phyloP scores from a whole-genome alignment of 1,140 invertebrate genomes.

The Heliconius hermathena region DNA sequence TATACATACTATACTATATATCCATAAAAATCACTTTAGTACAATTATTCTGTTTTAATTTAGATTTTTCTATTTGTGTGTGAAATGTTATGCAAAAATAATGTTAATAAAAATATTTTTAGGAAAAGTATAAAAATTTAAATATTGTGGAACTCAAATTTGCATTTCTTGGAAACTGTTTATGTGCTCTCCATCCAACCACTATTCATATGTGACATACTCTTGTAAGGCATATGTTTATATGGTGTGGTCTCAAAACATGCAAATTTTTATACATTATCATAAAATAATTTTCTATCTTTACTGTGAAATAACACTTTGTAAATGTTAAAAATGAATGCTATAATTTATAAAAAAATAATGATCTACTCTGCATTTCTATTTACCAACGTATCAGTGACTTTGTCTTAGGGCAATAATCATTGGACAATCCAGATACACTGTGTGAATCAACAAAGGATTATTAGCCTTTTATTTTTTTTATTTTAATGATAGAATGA shows the following conservation, averaged over 20 bases:
- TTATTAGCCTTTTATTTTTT: slow-evolving; percentile 34
- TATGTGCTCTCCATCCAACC: too few relatives aligned
- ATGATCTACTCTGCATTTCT: slow-evolving; percentile 73
- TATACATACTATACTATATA: neutral
- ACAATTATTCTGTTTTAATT: neutral
- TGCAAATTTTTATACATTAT: too few relatives aligned
- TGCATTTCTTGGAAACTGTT: too few relatives aligned
- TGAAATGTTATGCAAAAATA: slow-evolving; percentile 23
- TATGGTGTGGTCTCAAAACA: too few relatives aligned
- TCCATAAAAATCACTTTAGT: neutral
- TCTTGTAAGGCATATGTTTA: too few relatives aligned
- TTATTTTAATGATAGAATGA: slow-evolving; percentile 40
- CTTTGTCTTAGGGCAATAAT: slow-evolving; percentile 35
- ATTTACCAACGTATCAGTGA: slow-evolving; percentile 55
- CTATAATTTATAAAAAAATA: slow-evolving; percentile 27
- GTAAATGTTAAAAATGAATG: slow-evolving; percentile 19
- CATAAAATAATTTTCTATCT: too few relatives aligned
- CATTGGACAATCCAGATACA: slow-evolving; percentile 79
- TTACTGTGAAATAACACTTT: too few relatives aligned
- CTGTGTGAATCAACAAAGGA: slow-evolving; percentile 47
- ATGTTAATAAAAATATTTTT: too few relatives aligned
- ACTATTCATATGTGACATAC: too few relatives aligned
- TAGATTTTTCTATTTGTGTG: slow-evolving; percentile 12
- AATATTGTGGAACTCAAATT: too few relatives aligned
- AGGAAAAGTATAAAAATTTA: too few relatives aligned